Evolutionary conservation across 1,140 invertebrate species (phyloP).

Genomic region (Octopus bimaculoides): DNA sequence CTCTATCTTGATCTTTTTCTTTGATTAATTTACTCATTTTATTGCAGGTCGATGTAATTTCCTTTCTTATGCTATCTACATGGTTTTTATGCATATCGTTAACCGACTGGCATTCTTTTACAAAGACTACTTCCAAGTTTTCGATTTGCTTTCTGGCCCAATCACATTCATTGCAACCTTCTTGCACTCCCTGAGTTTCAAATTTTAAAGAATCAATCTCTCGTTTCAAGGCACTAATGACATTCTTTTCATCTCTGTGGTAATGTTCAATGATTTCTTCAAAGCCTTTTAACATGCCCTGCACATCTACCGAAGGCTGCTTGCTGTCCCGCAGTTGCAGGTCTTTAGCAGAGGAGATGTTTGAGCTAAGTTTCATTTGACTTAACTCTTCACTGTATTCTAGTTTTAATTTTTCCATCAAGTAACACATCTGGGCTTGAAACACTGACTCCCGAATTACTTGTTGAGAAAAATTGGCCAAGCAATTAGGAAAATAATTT

Average conservation of each 20-base stretch:
- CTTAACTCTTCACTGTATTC: constrained; percentile 40
- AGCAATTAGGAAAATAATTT: neutral
- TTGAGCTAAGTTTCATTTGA: constrained; percentile 34
- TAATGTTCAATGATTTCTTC: constrained; percentile 48
- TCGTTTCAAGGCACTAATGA: constrained; percentile 38
- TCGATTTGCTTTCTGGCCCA: constrained; percentile 36
- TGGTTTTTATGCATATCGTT: constrained; percentile 45
- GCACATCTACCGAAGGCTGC: constrained; percentile 40
- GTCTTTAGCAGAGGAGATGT: constrained; percentile 19
- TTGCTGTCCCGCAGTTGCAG: constrained; percentile 31
- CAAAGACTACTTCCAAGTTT: constrained; percentile 40
- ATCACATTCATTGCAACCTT: constrained; percentile 24
- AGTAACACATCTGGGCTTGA: constrained; percentile 45
- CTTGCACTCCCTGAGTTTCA: constrained; percentile 16
- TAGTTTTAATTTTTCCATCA: constrained; percentile 44
- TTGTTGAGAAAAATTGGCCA: neutral
- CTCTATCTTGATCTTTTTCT: constrained; percentile 36
- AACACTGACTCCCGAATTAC: constrained; percentile 44
- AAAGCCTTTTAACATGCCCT: constrained; percentile 36
- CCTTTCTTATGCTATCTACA: constrained; percentile 44
- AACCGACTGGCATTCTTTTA: constrained; percentile 40
- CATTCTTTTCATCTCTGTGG: constrained; percentile 47
- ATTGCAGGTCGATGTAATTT: constrained; percentile 26
- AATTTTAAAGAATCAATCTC: constrained; percentile 36
- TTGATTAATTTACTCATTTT: constrained; percentile 43